phyloP scores from a whole-genome alignment of 2,888 invertebrate species.

The Parelbella ahira region DNA sequence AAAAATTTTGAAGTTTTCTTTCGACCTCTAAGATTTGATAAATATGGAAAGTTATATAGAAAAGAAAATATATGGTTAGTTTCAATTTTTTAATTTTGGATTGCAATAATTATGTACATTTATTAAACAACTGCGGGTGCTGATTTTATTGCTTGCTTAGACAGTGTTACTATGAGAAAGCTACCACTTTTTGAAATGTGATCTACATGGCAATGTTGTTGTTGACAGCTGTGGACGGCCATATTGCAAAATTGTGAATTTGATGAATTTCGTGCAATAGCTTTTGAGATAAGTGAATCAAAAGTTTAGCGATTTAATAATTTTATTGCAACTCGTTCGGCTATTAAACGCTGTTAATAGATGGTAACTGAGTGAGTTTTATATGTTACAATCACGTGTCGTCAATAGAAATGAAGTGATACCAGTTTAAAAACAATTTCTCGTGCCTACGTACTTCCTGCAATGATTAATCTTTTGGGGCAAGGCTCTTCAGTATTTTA shows the following conservation, averaged over 20 bases:
- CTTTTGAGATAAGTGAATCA: conserved; percentile 29
- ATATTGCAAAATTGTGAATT: conserved; percentile 52
- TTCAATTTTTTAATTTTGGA: too few species aligned
- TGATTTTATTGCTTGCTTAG: too few species aligned
- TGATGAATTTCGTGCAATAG: conserved; percentile 37
- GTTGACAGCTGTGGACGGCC: conserved; percentile 60
- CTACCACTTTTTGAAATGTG: conserved; percentile 24
- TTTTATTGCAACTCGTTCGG: background rate
- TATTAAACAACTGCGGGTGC: too few species aligned
- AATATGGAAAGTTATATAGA: too few species aligned
- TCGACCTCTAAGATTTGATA: too few species aligned
- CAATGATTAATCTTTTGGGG: conserved; percentile 67
- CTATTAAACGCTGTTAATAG: background rate
- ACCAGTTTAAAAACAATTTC: conserved; percentile 56
- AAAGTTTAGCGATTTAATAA: conserved; percentile 10
- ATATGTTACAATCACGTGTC: conserved; percentile 10
- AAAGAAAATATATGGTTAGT: too few species aligned
- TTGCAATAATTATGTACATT: too few species aligned
- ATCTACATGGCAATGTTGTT: conserved; percentile 32
- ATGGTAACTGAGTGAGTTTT: background rate
- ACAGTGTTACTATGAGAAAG: too few species aligned
- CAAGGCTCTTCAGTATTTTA: conserved; percentile 70
- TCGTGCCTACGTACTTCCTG: conserved; percentile 71
- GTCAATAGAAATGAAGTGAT: conserved; percentile 44
- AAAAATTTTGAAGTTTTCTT: too few species aligned